Evolutionary conservation across 2,797 vertebrate species (phyloP).

Genomic region (Micromesistius poutassou): DNA sequence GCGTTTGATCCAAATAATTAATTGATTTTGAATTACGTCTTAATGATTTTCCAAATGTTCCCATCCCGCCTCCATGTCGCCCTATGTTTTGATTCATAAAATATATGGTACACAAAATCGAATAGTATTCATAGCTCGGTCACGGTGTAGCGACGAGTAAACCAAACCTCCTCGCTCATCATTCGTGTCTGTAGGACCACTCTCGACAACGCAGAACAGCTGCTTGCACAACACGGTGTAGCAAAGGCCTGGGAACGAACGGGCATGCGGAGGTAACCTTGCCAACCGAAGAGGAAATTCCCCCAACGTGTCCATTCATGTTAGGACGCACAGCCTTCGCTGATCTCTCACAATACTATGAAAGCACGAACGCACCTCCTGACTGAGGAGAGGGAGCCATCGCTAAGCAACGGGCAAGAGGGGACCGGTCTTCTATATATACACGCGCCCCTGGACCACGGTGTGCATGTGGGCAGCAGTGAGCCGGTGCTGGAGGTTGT

Average conservation of each 20-base stretch:
- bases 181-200: not conserved
- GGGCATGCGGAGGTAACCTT: conserved; percentile 36
- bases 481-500: not conserved
- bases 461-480: conserved; percentile 23
- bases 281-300: conserved; percentile 54
- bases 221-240: conserved; percentile 34
- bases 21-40: not conserved
- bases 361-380: conserved; percentile 35
- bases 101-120: too few relatives aligned
- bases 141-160: too few relatives aligned
- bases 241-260: conserved; percentile 48
- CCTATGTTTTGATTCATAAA: too few relatives aligned
- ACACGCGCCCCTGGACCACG: conserved; percentile 26
- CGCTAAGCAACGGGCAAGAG: conserved; percentile 67
- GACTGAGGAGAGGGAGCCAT: conserved; percentile 41
- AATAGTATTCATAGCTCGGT: too few relatives aligned
- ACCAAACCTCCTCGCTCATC: not conserved
- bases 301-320: conserved; percentile 57
- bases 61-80: too few relatives aligned
- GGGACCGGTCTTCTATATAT: conserved; percentile 39
- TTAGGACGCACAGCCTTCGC: conserved; percentile 44
- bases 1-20: not conserved
- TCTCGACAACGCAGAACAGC: conserved; percentile 37
- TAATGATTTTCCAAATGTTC: not conserved
- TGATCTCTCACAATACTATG: conserved; percentile 50